These are phyloP conservation scores for Oxystoma pomonae DNA, from an alignment of 2,888 invertebrate species.

Conservation along the genomic window DNA sequence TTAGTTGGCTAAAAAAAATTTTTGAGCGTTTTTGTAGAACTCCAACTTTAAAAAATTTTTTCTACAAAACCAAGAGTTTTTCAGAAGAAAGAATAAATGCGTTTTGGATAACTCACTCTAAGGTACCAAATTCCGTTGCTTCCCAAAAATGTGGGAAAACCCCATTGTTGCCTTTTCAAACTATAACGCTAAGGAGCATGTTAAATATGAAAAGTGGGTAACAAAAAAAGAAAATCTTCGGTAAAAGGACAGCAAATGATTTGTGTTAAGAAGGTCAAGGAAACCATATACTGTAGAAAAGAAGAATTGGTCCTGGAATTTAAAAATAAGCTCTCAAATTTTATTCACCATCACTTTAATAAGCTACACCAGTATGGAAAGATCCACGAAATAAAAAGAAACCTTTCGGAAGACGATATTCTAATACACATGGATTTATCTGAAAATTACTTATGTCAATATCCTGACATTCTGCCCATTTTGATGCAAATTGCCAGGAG, in stretches of 20 bases:
- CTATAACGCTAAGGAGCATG: neutral
- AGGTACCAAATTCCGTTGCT: no score
- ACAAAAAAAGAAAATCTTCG: neutral
- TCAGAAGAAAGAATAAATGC: no score
- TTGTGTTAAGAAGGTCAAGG: conserved; percentile 3
- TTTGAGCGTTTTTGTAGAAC: no score
- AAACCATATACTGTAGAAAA: neutral
- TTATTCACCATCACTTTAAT: conserved; percentile 1
- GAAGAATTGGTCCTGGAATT: conserved; percentile 2
- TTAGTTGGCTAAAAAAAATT: no score
- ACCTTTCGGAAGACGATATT: neutral
- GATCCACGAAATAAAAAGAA: neutral
- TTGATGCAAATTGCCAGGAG: conserved; percentile 6
- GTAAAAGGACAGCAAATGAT: neutral
- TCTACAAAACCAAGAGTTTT: no score
- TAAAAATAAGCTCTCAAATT: neutral
- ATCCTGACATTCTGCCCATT: conserved; percentile 5
- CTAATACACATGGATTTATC: conserved; percentile 10
- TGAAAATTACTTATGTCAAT: conserved; percentile 14
- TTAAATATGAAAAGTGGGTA: conserved; percentile 4
- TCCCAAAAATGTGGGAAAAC: no score
- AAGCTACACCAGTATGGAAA: neutral
- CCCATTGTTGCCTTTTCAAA: neutral
- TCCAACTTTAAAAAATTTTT: no score
- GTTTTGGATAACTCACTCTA: no score